These are phyloP conservation scores for Pseudorhiza aurosa DNA, from an alignment of 30 jellyfish, hydroid and myxozoan species.

Conservation along the genomic window DNA sequence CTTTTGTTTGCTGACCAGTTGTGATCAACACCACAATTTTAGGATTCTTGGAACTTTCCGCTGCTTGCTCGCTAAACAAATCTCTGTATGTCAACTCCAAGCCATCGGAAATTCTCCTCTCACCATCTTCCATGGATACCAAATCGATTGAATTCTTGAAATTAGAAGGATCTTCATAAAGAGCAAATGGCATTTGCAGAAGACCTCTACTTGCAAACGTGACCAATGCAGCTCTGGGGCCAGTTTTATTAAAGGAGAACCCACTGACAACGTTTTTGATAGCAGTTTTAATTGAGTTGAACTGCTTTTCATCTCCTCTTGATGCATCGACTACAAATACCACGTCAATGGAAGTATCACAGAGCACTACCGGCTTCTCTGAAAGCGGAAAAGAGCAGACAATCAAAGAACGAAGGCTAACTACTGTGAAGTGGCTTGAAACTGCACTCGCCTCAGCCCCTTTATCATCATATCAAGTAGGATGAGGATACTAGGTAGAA, in stretches of 20 bases:
- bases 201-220: conserved; percentile 55
- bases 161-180: conserved; percentile 52
- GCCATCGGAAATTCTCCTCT: conserved; percentile 70
- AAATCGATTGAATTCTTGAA: conserved; percentile 71
- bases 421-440: too few relatives aligned
- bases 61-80: conserved; percentile 34
- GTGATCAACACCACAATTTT: conserved; percentile 63
- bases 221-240: conserved; percentile 85
- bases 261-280: conserved; percentile 54
- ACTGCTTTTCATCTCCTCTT: conserved; percentile 14
- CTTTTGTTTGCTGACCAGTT: conserved; percentile 76
- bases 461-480: too few relatives aligned
- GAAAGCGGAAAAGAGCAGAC: not conserved
- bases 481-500: too few relatives aligned
- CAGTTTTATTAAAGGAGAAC: conserved; percentile 78
- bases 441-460: too few relatives aligned
- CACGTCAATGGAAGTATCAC: conserved; percentile 66
- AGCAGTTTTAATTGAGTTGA: conserved; percentile 48
- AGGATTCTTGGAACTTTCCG: conserved; percentile 53
- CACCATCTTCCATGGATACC: conserved; percentile 36
- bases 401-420: too few relatives aligned
- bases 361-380: conserved; percentile 53
- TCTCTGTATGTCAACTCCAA: conserved; percentile 47
- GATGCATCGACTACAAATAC: conserved; percentile 85
- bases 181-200: conserved; percentile 58